A percentile compares a stretch with the other conserved stretches of the same genome.
These are phyloP conservation scores for Cassiopea xamachana DNA, from an alignment of 30 jellyfish, hydroid and myxozoan species.

Conservation along the genomic window DNA sequence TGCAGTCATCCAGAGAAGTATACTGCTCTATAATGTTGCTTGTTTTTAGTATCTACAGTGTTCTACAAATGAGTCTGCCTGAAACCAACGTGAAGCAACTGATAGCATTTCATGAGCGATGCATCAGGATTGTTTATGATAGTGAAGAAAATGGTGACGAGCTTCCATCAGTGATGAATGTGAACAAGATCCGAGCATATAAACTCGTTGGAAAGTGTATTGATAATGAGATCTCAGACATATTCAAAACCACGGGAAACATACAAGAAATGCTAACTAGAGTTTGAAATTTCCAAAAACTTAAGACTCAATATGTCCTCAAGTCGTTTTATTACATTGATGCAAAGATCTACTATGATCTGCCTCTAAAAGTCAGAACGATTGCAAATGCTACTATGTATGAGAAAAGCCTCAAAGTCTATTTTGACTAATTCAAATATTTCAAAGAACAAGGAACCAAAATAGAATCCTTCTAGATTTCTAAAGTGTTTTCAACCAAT, in stretches of 20 bases:
- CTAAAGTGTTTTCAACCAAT: too few species aligned
- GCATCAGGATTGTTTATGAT: slow-evolving; percentile 62
- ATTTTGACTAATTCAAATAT: slow-evolving; percentile 7
- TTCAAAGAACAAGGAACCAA: neutral
- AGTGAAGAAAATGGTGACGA: slow-evolving; percentile 53
- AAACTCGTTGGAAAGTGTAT: slow-evolving; percentile 67
- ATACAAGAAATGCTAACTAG: slow-evolving; percentile 71
- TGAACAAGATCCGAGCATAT: slow-evolving; percentile 63
- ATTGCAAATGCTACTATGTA: slow-evolving; percentile 43
- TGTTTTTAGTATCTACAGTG: slow-evolving; percentile 76
- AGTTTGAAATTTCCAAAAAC: slow-evolving; percentile 35
- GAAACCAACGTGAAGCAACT: slow-evolving; percentile 71
- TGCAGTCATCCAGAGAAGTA: slow-evolving; percentile 60
- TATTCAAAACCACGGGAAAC: slow-evolving; percentile 52
- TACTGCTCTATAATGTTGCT: slow-evolving; percentile 73
- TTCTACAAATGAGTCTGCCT: slow-evolving; percentile 70
- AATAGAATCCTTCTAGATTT: too few species aligned
- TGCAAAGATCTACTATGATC: slow-evolving; percentile 68
- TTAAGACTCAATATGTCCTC: slow-evolving; percentile 68
- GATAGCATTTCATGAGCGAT: slow-evolving; percentile 61
- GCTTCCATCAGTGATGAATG: slow-evolving; percentile 51
- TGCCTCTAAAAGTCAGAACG: slow-evolving; percentile 62
- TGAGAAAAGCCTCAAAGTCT: slow-evolving; percentile 51
- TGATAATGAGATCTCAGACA: slow-evolving; percentile 69
- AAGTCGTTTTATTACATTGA: slow-evolving; percentile 53